These are phyloP conservation scores for Serranus cabrilla DNA, from an alignment of 2,797 vertebrate species.

Conservation along the genomic window DNA sequence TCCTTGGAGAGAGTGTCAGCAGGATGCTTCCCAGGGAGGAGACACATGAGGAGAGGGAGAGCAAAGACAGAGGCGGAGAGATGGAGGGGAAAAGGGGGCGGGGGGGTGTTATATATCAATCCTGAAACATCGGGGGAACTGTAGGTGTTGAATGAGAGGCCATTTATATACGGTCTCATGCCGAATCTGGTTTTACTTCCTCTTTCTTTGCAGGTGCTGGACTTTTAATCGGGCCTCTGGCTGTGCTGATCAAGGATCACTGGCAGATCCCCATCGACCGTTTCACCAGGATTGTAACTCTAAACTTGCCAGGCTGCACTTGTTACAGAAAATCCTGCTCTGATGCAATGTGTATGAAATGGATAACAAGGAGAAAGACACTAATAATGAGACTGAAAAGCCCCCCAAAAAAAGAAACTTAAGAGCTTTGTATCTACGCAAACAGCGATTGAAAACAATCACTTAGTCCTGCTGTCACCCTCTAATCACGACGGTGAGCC, in stretches of 20 bases:
- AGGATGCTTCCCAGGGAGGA: slow-evolving; percentile 78
- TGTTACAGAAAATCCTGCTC: slow-evolving; percentile 54
- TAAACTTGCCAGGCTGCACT: slow-evolving; percentile 51
- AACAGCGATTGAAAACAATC: slow-evolving; percentile 39
- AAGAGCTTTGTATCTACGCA: slow-evolving; percentile 33
- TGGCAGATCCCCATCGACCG: slow-evolving; percentile 50
- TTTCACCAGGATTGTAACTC: slow-evolving; percentile 51
- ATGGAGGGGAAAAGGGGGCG: slow-evolving; percentile 21
- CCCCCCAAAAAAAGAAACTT: background rate
- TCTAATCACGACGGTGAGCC: slow-evolving; percentile 40
- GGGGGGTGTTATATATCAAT: slow-evolving; percentile 47
- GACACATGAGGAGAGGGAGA: slow-evolving; percentile 50
- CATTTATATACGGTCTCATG: slow-evolving; percentile 44
- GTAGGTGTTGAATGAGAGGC: slow-evolving; percentile 57
- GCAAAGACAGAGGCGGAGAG: slow-evolving; percentile 43
- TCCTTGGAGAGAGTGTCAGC: slow-evolving; percentile 80
- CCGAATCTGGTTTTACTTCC: slow-evolving; percentile 25
- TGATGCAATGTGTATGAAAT: slow-evolving; percentile 77
- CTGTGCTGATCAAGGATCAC: slow-evolving; percentile 53
- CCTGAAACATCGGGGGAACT: slow-evolving; percentile 34
- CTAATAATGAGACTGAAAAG: slow-evolving; percentile 37
- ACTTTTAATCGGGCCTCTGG: slow-evolving; percentile 49
- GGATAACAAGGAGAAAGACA: slow-evolving; percentile 49
- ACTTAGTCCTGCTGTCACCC: slow-evolving; percentile 31
- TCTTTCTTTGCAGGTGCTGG: slow-evolving; percentile 40